A percentile compares a stretch with the other conserved stretches of the same genome.
phyloP scores from a whole-genome alignment of 2,888 invertebrate genomes.

The Acanthosepion lycidas region DNA sequence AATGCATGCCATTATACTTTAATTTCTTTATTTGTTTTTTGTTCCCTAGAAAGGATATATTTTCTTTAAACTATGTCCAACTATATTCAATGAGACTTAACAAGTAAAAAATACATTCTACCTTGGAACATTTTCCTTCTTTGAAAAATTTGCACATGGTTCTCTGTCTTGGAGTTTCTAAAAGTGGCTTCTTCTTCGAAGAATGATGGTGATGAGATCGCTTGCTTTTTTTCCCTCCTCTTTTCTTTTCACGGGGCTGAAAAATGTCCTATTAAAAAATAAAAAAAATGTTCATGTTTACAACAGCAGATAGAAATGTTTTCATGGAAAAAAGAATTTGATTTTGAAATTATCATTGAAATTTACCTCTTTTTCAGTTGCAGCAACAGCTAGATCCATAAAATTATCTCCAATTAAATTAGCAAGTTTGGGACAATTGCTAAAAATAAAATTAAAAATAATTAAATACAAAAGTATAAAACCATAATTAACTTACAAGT shows the following conservation, averaged over 20 bases:
- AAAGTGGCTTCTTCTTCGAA: slow-evolving; percentile 64
- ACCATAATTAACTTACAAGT: neutral
- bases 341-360: neutral
- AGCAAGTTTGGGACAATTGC: slow-evolving; percentile 54
- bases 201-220: slow-evolving; percentile 52
- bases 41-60: neutral
- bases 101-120: slow-evolving; percentile 54
- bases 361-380: slow-evolving; percentile 63
- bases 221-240: neutral
- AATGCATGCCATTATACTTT: too few species aligned
- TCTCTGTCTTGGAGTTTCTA: slow-evolving; percentile 65
- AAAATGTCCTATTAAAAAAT: neutral
- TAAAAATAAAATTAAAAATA: neutral
- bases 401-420: slow-evolving; percentile 65
- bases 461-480: neutral
- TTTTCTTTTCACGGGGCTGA: slow-evolving; percentile 47
- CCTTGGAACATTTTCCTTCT: slow-evolving; percentile 86
- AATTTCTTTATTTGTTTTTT: too few species aligned
- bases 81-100: neutral
- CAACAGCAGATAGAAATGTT: neutral
- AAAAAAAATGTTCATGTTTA: neutral
- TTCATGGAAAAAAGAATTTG: neutral
- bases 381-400: slow-evolving; percentile 65
- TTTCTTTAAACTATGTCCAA: slow-evolving; percentile 36
- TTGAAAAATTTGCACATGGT: slow-evolving; percentile 86